A percentile compares a stretch with the other conserved stretches of the same genome.
phyloP scores from a whole-genome alignment of 2,888 invertebrate species.

The Trichogramma evanescens region DNA sequence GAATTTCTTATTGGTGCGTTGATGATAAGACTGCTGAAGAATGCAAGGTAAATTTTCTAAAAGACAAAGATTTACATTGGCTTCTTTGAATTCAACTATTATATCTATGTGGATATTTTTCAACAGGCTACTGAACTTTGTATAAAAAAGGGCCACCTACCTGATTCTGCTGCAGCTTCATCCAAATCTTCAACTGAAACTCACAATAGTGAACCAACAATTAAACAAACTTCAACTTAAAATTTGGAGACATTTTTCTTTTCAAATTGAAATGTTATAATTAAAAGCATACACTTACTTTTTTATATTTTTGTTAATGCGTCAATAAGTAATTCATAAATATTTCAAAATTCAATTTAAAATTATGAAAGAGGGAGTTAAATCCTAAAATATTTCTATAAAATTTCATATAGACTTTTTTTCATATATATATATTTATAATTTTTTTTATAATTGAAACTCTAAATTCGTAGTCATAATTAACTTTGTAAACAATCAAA shows the following conservation, averaged over 20 bases:
- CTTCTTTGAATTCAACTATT: not conserved
- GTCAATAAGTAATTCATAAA: not conserved
- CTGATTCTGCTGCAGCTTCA: constrained; percentile 8
- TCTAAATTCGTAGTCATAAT: too few species aligned
- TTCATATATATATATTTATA: too few species aligned
- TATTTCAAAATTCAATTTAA: not conserved
- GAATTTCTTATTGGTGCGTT: constrained; percentile 69
- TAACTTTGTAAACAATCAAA: too few species aligned
- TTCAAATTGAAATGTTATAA: not conserved
- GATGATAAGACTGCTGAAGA: constrained; percentile 49
- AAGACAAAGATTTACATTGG: constrained; percentile 4
- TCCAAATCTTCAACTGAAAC: not conserved
- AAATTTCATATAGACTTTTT: too few species aligned
- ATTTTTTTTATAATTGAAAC: too few species aligned
- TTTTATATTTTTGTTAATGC: not conserved
- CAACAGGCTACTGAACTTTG: constrained; percentile 45
- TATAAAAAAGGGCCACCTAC: constrained; percentile 29
- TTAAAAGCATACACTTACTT: not conserved
- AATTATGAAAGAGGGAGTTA: too few species aligned
- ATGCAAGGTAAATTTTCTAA: constrained; percentile 48
- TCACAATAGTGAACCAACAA: not conserved
- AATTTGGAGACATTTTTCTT: not conserved
- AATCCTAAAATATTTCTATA: too few species aligned
- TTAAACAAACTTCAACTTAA: not conserved
- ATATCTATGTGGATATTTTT: constrained; percentile 2